These are phyloP conservation scores for Ectropis crepuscularia DNA, from an alignment of 2,888 invertebrate species.

Conservation along the genomic window DNA sequence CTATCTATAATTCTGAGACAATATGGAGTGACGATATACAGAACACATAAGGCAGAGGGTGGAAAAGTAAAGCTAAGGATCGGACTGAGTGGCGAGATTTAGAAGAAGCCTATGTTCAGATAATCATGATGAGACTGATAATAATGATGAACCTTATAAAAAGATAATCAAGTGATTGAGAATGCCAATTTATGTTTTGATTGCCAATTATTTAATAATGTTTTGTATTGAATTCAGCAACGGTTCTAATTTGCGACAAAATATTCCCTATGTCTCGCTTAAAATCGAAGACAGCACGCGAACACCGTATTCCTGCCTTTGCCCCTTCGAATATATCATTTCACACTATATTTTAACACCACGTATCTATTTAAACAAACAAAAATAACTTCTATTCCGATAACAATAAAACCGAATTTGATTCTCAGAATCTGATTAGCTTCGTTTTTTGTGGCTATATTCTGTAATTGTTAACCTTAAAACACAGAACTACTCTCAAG, in stretches of 20 bases:
- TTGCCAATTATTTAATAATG: not conserved
- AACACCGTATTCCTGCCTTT: conserved; percentile 54
- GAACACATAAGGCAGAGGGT: too few relatives aligned
- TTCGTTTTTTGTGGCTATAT: conserved; percentile 50
- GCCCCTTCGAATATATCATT: conserved; percentile 72
- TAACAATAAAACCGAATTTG: conserved; percentile 22
- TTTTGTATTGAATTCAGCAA: not conserved
- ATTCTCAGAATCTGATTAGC: conserved; percentile 54
- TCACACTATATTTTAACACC: conserved; percentile 78
- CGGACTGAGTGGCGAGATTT: too few relatives aligned
- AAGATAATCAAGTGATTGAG: too few relatives aligned
- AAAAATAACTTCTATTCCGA: conserved; percentile 53
- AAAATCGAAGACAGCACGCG: conserved; percentile 72
- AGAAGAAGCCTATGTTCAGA: too few relatives aligned
- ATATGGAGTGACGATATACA: too few relatives aligned
- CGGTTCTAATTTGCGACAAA: conserved; percentile 18
- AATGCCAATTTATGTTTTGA: not conserved
- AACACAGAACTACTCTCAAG: too few relatives aligned
- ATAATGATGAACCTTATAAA: too few relatives aligned
- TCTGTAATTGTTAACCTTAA: too few relatives aligned
- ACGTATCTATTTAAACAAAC: conserved; percentile 53
- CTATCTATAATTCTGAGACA: too few relatives aligned
- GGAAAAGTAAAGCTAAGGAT: too few relatives aligned
- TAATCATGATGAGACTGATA: too few relatives aligned
- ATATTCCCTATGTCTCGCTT: conserved; percentile 56